phyloP scores from a whole-genome alignment of 2,113 vertebrate genomes.

The Anser cygnoides region DNA sequence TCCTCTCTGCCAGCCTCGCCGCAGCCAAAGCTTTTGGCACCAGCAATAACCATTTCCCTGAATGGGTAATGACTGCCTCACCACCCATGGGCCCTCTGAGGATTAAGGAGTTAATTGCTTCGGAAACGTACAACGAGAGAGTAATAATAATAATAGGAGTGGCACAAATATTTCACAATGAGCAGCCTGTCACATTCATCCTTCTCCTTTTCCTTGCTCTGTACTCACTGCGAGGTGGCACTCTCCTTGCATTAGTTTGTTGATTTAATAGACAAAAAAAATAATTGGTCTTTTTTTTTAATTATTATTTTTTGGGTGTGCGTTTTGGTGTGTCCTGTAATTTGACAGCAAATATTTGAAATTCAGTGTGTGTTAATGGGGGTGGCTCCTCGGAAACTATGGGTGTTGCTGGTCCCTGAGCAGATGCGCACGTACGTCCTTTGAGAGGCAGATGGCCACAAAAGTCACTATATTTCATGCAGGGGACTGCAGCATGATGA shows the following conservation, averaged over 20 bases:
- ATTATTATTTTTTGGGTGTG: not conserved
- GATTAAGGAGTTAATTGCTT: constrained; percentile 20
- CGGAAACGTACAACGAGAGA: not conserved
- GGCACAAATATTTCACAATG: constrained; percentile 17
- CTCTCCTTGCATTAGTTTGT: not conserved
- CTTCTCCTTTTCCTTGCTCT: not conserved
- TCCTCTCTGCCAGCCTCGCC: not conserved
- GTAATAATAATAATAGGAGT: constrained; percentile 21
- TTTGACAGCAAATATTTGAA: constrained; percentile 13
- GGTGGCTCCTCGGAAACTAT: not conserved
- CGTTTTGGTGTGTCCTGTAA: not conserved
- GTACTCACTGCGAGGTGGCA: not conserved
- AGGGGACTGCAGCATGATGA: not conserved
- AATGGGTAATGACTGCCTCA: not conserved
- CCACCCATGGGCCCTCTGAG: not conserved
- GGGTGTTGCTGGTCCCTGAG: not conserved
- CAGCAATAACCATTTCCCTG: not conserved
- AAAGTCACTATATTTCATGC: not conserved
- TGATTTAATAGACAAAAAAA: not conserved
- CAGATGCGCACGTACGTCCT: not conserved
- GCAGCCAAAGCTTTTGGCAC: not conserved
- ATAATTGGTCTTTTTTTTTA: not conserved
- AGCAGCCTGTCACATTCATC: not conserved
- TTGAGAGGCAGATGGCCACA: not conserved
- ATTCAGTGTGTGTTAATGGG: not conserved